A percentile compares a stretch with the other conserved stretches of the same genome.
Evolutionary conservation across 2,797 vertebrate species (phyloP).

Genomic region (Hemibagrus guttatus): DNA sequence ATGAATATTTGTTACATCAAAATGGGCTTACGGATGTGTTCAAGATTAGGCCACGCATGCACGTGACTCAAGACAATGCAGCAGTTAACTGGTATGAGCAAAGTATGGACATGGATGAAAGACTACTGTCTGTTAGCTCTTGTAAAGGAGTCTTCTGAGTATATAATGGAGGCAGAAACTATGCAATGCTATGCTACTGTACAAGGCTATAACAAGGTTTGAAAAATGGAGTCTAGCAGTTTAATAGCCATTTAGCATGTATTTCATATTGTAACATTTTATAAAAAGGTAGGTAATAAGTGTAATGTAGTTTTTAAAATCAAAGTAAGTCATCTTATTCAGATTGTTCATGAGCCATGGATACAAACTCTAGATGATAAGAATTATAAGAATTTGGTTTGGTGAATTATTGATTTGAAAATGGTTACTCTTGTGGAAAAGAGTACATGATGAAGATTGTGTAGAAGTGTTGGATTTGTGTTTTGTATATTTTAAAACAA

Average conservation of each 20-base stretch:
- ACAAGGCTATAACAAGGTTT: background rate
- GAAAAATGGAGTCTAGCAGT: background rate
- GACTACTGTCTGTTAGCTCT: background rate
- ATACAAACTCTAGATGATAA: background rate
- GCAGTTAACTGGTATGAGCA: background rate
- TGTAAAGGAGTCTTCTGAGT: background rate
- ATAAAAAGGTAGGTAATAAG: background rate
- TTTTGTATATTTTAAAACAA: background rate
- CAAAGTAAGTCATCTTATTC: background rate
- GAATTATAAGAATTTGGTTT: background rate
- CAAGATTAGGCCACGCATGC: background rate
- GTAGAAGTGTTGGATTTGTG: background rate
- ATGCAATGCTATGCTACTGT: background rate
- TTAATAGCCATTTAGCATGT: background rate
- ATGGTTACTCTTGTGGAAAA: background rate
- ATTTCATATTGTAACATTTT: background rate
- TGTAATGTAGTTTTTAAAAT: background rate
- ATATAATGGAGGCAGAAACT: background rate
- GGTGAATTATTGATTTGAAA: background rate
- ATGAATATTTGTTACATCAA: constrained; percentile 44
- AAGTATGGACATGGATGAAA: background rate
- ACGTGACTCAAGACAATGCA: constrained; percentile 42
- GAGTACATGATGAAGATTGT: background rate
- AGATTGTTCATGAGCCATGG: background rate
- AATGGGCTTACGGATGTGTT: constrained; percentile 29